Base-by-base conservation (phyloP, 2,113 vertebrate genomes). In the Sphaerodactylus townsendi region DNA sequence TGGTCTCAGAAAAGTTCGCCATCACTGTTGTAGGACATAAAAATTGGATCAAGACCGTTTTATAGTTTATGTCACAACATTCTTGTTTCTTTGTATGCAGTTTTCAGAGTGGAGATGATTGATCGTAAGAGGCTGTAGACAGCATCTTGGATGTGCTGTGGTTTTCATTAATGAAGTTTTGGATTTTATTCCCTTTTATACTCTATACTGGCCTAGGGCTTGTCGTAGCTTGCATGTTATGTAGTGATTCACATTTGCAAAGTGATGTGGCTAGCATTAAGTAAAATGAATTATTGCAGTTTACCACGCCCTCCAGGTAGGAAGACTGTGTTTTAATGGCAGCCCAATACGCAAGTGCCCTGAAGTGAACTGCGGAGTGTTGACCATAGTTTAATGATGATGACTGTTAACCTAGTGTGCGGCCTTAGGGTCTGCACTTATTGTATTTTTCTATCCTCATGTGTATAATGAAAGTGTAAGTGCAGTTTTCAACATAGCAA, bases 241-340 rank as follows among this genome's bases (percentile, higher is more conserved):
- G 50, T 62, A 62, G 48, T 78, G 56, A 77, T 75, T 46, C 35
- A 37, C 81, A 76, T 83, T 71, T 84, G 66, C 75, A 64, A 59
- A 78, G 75, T 46, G n/a, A 21, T 71, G 37, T 77, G 46, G 48
- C 53, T 33, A 69, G 64, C 64, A 77, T 69, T 70, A 53, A 77
- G 75, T 77, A 77, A 56, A 78, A 71, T 84, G 66, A 39, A 77
- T 78, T 71, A 10, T 78, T 76, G 10, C 50, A 76, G 23, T 62
- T 76, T 41, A 39, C 50, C 33, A 6, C 72, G 70, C 65, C 75
- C 68, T 78, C 75, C 50, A 71, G 82, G 82, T 68, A 84, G 53
- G 37, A 21, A 46, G 75, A 71, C 37, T 78, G 19, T 70, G 14
- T 71, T 62, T 78, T 78, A 71, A 78, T 71, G 66, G 41, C 50